Evolutionary conservation across 2,888 invertebrate genomes (phyloP).

Genomic region (Coenonympha arcania): DNA sequence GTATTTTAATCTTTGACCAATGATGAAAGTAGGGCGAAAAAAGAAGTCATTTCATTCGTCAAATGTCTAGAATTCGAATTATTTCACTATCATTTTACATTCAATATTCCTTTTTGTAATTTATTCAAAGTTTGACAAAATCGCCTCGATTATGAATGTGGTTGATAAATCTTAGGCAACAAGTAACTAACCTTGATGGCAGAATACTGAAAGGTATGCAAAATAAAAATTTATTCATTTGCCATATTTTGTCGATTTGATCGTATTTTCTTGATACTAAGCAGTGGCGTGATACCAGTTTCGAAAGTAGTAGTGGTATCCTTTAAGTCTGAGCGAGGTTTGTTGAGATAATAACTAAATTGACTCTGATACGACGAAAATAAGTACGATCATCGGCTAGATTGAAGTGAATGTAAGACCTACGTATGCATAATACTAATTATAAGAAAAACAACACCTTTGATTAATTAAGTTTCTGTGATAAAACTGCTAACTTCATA

Average conservation of each 20-base stretch:
- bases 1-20: no score
- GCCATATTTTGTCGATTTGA: constrained; percentile 68
- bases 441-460: constrained; percentile 25
- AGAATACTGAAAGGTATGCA: constrained; percentile 50
- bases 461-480: constrained; percentile 18
- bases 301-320: constrained; percentile 24
- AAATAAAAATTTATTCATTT: constrained; percentile 51
- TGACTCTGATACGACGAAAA: constrained; percentile 36
- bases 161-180: constrained; percentile 33
- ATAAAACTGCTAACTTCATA: constrained; percentile 8
- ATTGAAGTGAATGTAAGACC: constrained; percentile 32
- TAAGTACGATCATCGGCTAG: constrained; percentile 39
- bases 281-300: constrained; percentile 32
- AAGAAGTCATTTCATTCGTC: constrained; percentile 52
- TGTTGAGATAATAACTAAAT: neutral
- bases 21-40: constrained; percentile 67
- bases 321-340: neutral
- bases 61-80: constrained; percentile 45
- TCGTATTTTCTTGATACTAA: constrained; percentile 47
- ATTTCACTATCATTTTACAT: constrained; percentile 36
- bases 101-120: constrained; percentile 26
- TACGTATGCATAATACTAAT: constrained; percentile 34
- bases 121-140: constrained; percentile 26
- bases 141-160: constrained; percentile 41
- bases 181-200: constrained; percentile 45